These are phyloP conservation scores for Coenonympha arcania DNA, from an alignment of 2,888 invertebrate genomes.

Conservation along the genomic window DNA sequence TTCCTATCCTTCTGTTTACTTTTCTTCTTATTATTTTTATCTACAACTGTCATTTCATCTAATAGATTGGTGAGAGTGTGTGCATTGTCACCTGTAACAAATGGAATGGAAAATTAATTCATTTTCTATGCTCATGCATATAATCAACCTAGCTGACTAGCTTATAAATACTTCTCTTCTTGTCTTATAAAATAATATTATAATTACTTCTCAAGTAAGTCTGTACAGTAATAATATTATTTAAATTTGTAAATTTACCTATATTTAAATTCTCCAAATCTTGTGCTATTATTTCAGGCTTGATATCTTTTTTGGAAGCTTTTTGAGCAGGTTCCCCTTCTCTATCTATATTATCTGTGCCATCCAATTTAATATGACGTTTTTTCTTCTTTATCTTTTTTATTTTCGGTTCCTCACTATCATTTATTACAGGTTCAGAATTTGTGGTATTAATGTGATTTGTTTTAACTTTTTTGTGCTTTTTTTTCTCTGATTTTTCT, in stretches of 20 bases:
- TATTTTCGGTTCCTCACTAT: slow-evolving; percentile 1
- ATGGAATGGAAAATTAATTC: no score
- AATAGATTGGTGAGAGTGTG: slow-evolving; percentile 53
- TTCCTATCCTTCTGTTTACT: slow-evolving; percentile 40
- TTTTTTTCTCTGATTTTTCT: background rate
- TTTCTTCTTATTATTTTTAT: slow-evolving; percentile 39
- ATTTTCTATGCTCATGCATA: no score
- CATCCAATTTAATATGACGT: slow-evolving; percentile 26
- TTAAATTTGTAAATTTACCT: background rate
- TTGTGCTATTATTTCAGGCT: slow-evolving; percentile 47
- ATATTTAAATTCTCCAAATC: slow-evolving; percentile 55
- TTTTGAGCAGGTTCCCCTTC: slow-evolving; percentile 44
- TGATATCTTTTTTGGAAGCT: slow-evolving; percentile 38
- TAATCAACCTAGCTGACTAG: no score
- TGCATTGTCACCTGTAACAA: slow-evolving; percentile 47
- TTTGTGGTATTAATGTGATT: background rate
- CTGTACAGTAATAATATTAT: no score
- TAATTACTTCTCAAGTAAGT: no score
- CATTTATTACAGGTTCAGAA: slow-evolving; percentile 3
- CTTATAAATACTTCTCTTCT: no score
- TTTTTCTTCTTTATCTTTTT: slow-evolving; percentile 45
- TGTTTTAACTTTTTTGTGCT: slow-evolving; percentile 1
- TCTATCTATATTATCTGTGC: slow-evolving; percentile 24
- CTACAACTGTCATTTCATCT: slow-evolving; percentile 61
- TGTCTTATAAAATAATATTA: no score